A percentile compares a stretch with the other conserved stretches of the same genome.
These are phyloP conservation scores for Rutpela maculata DNA, from an alignment of 2,888 invertebrate genomes.

Conservation along the genomic window DNA sequence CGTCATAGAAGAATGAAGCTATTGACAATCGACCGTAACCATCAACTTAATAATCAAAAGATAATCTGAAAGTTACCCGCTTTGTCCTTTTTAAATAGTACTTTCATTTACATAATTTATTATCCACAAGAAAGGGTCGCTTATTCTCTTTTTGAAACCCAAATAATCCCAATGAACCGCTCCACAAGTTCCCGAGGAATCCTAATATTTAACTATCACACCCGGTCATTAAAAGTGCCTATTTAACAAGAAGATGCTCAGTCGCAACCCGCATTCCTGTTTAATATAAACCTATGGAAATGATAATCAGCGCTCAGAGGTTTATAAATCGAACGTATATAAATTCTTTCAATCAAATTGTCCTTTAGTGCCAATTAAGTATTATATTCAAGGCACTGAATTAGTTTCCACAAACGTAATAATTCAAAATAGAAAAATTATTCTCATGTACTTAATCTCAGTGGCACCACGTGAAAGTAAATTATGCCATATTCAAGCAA, in stretches of 20 bases:
- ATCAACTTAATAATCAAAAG: background rate
- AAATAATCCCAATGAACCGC: background rate
- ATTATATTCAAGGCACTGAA: too few relatives aligned
- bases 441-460: too few relatives aligned
- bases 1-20: too few relatives aligned
- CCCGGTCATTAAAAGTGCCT: background rate
- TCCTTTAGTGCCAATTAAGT: too few relatives aligned
- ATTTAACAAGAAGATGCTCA: background rate
- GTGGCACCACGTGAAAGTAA: too few relatives aligned
- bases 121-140: background rate
- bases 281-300: background rate
- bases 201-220: background rate
- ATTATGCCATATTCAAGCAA: too few relatives aligned
- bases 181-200: background rate
- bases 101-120: background rate
- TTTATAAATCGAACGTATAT: too few relatives aligned
- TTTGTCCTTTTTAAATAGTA: background rate
- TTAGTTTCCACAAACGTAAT: too few relatives aligned
- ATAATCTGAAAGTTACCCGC: background rate
- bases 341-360: too few relatives aligned
- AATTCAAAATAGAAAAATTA: too few relatives aligned
- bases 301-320: too few relatives aligned
- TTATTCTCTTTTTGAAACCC: background rate
- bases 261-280: background rate
- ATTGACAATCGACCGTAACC: too few relatives aligned